Evolutionary conservation across 2,888 invertebrate genomes (phyloP).

Genomic region (Podotricha telesiphe): DNA sequence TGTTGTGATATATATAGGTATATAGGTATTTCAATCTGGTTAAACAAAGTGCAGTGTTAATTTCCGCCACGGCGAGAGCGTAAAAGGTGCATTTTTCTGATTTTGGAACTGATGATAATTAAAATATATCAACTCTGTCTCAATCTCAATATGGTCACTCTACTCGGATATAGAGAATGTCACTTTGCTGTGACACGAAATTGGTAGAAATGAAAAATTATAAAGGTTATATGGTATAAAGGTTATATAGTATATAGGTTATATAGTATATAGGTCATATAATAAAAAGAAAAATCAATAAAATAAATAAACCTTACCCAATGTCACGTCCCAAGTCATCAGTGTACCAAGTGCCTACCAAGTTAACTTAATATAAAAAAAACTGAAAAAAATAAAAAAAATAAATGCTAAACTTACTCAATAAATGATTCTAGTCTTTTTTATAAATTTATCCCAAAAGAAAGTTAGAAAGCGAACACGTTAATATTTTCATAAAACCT

Average conservation of each 20-base stretch:
- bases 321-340: conserved; percentile 75
- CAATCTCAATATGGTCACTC: conserved; percentile 50
- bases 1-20: too few relatives aligned
- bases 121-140: conserved; percentile 3
- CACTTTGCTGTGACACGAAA: conserved; percentile 64
- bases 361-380: conserved; percentile 10
- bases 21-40: too few relatives aligned
- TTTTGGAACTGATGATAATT: background rate
- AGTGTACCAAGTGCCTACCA: conserved; percentile 26
- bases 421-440: background rate
- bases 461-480: background rate
- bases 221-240: conserved; percentile 55
- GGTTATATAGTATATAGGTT: too few relatives aligned
- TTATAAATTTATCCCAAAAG: background rate
- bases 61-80: too few relatives aligned
- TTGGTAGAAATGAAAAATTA: conserved; percentile 64
- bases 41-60: too few relatives aligned
- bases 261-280: too few relatives aligned
- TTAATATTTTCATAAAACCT: background rate
- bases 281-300: too few relatives aligned
- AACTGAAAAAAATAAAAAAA: conserved; percentile 26
- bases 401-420: background rate
- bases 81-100: too few relatives aligned
- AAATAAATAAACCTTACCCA: conserved; percentile 56
- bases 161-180: conserved; percentile 55